phyloP scores from a whole-genome alignment of 1,140 invertebrate genomes.

The Geopemphigus sp. region DNA sequence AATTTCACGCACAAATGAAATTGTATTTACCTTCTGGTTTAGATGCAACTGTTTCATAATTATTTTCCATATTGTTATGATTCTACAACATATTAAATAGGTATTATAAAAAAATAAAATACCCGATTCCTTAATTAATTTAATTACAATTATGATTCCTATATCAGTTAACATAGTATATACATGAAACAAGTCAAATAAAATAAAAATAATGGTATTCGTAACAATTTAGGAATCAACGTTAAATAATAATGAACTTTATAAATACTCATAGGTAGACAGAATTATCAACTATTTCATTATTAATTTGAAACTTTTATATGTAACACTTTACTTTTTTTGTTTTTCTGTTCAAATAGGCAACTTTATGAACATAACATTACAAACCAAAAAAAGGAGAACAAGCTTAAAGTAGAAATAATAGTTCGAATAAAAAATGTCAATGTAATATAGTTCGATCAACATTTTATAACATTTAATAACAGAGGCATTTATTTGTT shows the following conservation, averaged over 20 bases:
- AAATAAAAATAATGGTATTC: too few species aligned
- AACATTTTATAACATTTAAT: neutral
- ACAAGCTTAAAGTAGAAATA: too few species aligned
- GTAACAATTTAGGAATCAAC: neutral
- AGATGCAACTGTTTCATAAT: neutral
- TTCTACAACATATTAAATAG: neutral
- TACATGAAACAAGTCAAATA: too few species aligned
- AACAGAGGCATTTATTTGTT: neutral
- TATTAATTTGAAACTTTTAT: too few species aligned
- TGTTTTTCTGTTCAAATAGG: neutral
- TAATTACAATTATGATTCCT: neutral
- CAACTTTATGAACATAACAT: neutral
- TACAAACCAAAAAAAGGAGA: neutral
- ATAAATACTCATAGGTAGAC: too few species aligned
- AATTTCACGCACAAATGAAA: neutral
- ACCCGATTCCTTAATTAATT: neutral
- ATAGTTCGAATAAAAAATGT: neutral
- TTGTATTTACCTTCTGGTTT: constrained; percentile 32
- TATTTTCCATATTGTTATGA: constrained; percentile 27
- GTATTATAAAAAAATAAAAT: neutral
- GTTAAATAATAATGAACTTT: too few species aligned
- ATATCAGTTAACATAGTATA: neutral
- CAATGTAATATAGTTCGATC: neutral
- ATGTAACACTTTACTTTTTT: neutral
- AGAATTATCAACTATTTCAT: neutral